Conservation (phyloP, 2,797 vertebrate species). For the Sphenopsis melanotis region DNA sequence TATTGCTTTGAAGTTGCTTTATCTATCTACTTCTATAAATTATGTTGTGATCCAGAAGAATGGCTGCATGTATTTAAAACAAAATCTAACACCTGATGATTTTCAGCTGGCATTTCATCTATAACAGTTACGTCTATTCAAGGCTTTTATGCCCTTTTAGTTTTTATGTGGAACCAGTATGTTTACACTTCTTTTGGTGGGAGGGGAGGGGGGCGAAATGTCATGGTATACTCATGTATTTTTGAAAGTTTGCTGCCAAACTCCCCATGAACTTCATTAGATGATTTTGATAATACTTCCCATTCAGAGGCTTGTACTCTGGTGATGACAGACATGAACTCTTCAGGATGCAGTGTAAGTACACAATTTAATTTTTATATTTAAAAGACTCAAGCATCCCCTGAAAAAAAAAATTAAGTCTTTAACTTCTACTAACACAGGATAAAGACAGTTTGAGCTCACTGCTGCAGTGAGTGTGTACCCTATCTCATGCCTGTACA, state of each 20-base stretch:
- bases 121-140: background rate
- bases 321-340: background rate
- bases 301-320: slow-evolving; percentile 10
- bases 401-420: background rate
- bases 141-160: background rate
- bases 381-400: background rate
- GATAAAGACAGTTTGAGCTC: background rate
- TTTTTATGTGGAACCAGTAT: background rate
- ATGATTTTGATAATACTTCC: slow-evolving; percentile 4
- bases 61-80: background rate
- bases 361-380: background rate
- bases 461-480: background rate
- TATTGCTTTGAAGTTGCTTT: background rate
- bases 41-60: background rate
- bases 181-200: background rate
- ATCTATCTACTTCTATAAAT: background rate
- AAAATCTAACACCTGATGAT: background rate
- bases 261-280: background rate
- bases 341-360: background rate
- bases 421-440: background rate
- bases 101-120: background rate
- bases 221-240: background rate
- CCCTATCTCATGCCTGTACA: background rate
- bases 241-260: background rate
- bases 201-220: background rate